These are phyloP conservation scores for Pelodiscus sinensis DNA, from an alignment of 2,113 vertebrate species.

Conservation along the genomic window DNA sequence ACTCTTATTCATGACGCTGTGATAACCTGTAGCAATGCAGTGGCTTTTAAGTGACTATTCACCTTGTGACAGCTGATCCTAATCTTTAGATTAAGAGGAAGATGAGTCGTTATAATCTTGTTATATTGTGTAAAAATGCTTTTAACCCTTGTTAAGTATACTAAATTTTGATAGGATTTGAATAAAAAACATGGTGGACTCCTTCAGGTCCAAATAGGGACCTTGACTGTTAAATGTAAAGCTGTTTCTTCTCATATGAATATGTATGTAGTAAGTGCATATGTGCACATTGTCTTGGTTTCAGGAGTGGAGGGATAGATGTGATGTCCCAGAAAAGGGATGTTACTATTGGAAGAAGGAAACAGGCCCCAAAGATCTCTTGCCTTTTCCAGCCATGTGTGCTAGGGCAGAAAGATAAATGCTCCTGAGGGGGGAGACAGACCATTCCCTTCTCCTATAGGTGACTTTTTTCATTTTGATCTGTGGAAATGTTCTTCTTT, in stretches of 20 bases:
- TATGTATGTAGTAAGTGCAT: neutral
- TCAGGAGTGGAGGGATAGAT: neutral
- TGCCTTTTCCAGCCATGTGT: neutral
- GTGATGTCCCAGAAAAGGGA: rapidly evolving
- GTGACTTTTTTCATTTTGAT: neutral
- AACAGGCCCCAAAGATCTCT: neutral
- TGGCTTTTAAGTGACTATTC: slow-evolving; percentile 31
- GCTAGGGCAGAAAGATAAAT: neutral
- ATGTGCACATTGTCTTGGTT: neutral
- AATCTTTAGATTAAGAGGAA: slow-evolving; percentile 49
- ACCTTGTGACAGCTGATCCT: neutral
- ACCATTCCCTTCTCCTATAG: neutral
- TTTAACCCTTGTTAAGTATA: neutral
- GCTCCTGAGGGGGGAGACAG: neutral
- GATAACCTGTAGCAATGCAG: neutral
- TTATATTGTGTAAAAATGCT: neutral
- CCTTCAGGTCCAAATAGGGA: neutral
- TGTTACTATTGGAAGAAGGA: neutral
- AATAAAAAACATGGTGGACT: neutral
- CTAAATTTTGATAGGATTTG: neutral
- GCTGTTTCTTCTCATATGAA: neutral
- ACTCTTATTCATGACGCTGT: slow-evolving; percentile 47
- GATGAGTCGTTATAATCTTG: slow-evolving; percentile 6
- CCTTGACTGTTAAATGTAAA: neutral
- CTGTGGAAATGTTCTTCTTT: neutral